A percentile compares a stretch with the other conserved stretches of the same genome.
phyloP scores from a whole-genome alignment of 1,140 invertebrate genomes.

The Teleopsis dalmanni region DNA sequence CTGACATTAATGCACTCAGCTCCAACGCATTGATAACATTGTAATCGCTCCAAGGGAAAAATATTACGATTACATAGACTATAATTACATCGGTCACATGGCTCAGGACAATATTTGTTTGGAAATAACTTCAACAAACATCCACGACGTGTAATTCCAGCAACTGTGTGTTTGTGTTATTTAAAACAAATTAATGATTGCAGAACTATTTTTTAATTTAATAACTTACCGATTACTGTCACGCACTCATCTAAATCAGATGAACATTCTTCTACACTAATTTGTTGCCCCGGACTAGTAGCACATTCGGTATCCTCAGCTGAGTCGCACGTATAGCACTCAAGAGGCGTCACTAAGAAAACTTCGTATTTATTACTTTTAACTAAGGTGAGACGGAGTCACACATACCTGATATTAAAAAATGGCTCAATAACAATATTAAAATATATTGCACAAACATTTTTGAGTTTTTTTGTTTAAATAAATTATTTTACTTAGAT shows the following conservation, averaged over 20 bases:
- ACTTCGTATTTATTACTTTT: too few relatives aligned
- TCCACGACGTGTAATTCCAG: slow-evolving; percentile 27
- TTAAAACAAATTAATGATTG: too few relatives aligned
- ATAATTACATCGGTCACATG: slow-evolving; percentile 26
- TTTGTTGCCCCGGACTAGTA: slow-evolving; percentile 29
- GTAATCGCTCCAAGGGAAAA: slow-evolving; percentile 25
- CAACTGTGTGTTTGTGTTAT: slow-evolving; percentile 6
- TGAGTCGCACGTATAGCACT: slow-evolving; percentile 36
- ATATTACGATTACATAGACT: slow-evolving; percentile 34
- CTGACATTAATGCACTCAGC: slow-evolving; percentile 28
- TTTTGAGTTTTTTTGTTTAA: too few relatives aligned
- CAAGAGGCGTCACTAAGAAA: slow-evolving; percentile 12
- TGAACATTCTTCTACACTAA: slow-evolving; percentile 31
- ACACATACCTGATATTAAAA: too few relatives aligned
- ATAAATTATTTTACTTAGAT: too few relatives aligned
- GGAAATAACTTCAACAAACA: slow-evolving; percentile 26
- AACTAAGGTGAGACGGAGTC: too few relatives aligned
- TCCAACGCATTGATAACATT: slow-evolving; percentile 35
- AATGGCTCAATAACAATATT: neutral
- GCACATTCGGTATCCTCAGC: slow-evolving; percentile 29
- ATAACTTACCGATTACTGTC: slow-evolving; percentile 18
- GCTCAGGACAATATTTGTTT: slow-evolving; percentile 28
- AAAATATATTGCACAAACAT: neutral
- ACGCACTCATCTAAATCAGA: slow-evolving; percentile 22
- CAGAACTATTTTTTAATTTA: too few relatives aligned